Conservation (phyloP, 1,140 invertebrate genomes). For the Heterodera carotae region DNA sequence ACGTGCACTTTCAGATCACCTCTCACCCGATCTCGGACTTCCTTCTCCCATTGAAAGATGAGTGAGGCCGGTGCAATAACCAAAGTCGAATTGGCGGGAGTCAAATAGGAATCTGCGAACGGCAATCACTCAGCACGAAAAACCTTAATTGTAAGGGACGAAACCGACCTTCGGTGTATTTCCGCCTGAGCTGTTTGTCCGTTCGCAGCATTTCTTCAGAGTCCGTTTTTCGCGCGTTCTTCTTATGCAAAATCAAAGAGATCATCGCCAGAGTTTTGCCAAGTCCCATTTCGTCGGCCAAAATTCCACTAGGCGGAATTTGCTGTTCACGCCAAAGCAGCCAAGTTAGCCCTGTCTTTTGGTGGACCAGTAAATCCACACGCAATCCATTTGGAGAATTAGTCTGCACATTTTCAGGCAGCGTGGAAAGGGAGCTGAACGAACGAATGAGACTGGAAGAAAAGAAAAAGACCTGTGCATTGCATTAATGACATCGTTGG, state of each 20-base stretch:
- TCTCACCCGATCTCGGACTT: slow-evolving; percentile 74
- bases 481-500: slow-evolving; percentile 36
- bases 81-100: slow-evolving; percentile 73
- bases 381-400: slow-evolving; percentile 50
- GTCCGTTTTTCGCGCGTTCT: slow-evolving; percentile 34
- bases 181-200: not conserved
- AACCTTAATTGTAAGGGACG: not conserved
- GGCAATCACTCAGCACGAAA: slow-evolving; percentile 58
- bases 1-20: slow-evolving; percentile 72
- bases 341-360: slow-evolving; percentile 83
- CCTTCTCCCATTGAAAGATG: slow-evolving; percentile 80
- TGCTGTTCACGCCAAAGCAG: slow-evolving; percentile 83
- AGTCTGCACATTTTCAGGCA: slow-evolving; percentile 44
- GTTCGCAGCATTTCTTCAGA: not conserved
- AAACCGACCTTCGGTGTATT: not conserved
- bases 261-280: slow-evolving; percentile 92
- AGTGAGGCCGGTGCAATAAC: slow-evolving; percentile 82
- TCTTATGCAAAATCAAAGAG: slow-evolving; percentile 73
- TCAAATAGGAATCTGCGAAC: slow-evolving; percentile 49
- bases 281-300: slow-evolving; percentile 86
- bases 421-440: slow-evolving; percentile 43
- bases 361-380: slow-evolving; percentile 78
- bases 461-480: slow-evolving; percentile 44
- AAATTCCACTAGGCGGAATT: slow-evolving; percentile 76
- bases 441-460: not conserved